phyloP scores from a whole-genome alignment of 1,140 invertebrate genomes.

The Zaprionus davidi region DNA sequence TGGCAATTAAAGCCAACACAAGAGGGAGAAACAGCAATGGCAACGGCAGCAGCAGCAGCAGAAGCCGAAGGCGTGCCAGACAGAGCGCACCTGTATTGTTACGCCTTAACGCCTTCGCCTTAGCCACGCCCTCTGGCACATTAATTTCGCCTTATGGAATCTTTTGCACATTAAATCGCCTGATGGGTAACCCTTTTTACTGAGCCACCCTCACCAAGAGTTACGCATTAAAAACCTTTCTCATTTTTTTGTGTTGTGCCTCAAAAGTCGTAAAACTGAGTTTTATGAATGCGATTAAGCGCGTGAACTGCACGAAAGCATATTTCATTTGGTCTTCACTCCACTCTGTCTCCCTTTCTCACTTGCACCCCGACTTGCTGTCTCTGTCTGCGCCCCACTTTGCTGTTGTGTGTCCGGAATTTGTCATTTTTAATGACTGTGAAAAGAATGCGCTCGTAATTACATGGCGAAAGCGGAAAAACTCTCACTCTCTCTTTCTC shows the following conservation, averaged over 20 bases:
- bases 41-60: too few relatives aligned
- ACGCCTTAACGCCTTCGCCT: neutral
- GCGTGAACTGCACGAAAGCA: slow-evolving; percentile 77
- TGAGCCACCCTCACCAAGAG: slow-evolving; percentile 37
- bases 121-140: slow-evolving; percentile 33
- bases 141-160: slow-evolving; percentile 66
- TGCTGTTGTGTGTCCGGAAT: slow-evolving; percentile 70
- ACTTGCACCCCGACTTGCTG: neutral
- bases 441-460: slow-evolving; percentile 80
- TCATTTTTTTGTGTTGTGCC: slow-evolving; percentile 48
- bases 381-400: slow-evolving; percentile 52
- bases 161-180: slow-evolving; percentile 60
- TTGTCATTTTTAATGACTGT: slow-evolving; percentile 82
- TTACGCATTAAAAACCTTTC: slow-evolving; percentile 64
- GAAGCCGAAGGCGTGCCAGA: neutral
- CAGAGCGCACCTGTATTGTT: neutral
- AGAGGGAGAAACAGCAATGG: neutral
- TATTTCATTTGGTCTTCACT: slow-evolving; percentile 60
- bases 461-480: slow-evolving; percentile 64
- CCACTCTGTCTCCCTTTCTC: neutral
- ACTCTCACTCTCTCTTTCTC: slow-evolving; percentile 2
- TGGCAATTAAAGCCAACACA: slow-evolving; percentile 32
- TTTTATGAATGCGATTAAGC: slow-evolving; percentile 82
- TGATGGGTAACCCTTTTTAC: slow-evolving; percentile 36
- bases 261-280: slow-evolving; percentile 78